Evolutionary conservation across 2,113 vertebrate genomes (phyloP), one percentile per base, ranked within the genome.

Genomic region (Hemibates koningsi): DNA sequence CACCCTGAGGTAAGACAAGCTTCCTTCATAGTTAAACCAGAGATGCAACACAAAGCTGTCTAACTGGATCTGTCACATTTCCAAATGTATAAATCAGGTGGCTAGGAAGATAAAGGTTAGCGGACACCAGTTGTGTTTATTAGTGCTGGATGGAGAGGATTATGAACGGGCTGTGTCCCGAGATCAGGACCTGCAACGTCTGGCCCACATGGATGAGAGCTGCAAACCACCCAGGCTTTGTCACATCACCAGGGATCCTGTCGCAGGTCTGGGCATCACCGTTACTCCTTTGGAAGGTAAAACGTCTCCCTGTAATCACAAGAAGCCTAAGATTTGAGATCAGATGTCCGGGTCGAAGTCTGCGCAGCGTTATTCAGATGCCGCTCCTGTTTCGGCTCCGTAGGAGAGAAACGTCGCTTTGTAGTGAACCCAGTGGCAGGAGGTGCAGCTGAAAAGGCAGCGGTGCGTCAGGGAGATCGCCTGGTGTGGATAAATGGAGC

Each of bases 401-500:
- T 79, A 99, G 98, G 98, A 19, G 16, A 84, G 80, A 96, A 90
- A 57, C 97, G 97, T 50, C 92, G 82, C 80, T 98, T 98, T 95
- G 96, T 96, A 10, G 93, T 99, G 61, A 96, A 88, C 1, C 93
- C 97, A 84, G 91, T 83, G 50, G 11, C 82, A 12, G 96, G 96
- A 1, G 97, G 98, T 3, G 96, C 97, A 0, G 98, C 98, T 0
- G 96, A 98, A n/a, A 95, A 89, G n/a, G 97, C 97, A 0, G 97
- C 97, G 1, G 97, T 98, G 73, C 94, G 94, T 1, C 90, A 93
- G 0, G 97, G 97, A 61, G 97, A 96, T 88, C 96, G 95, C 34
- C 96, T 99, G 53, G 91, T 99, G 73, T 98, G 98, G 95, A 96
- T 99, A 81, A 96, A 98, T 0, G 98, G 98, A 21, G 92, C 91